phyloP scores from a whole-genome alignment of 1,140 invertebrate genomes.

The Mesaphorura yosii region DNA sequence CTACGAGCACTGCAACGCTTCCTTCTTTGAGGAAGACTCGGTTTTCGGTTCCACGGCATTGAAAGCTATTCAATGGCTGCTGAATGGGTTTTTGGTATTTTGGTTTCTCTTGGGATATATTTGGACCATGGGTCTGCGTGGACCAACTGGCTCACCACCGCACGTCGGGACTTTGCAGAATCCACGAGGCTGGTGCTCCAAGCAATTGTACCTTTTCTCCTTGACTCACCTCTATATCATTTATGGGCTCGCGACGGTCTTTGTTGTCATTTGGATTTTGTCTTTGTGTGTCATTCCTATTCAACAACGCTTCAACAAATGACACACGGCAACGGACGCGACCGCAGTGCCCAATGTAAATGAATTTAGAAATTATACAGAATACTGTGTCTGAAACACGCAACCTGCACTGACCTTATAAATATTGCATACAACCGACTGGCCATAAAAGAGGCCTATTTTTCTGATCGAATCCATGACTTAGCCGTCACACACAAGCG shows the following conservation, averaged over 20 bases:
- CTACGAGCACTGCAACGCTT: constrained; percentile 45
- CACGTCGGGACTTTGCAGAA: constrained; percentile 53
- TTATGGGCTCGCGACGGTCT: constrained; percentile 47
- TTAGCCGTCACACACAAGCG: no score
- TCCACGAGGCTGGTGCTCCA: constrained; percentile 61
- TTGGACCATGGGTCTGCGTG: constrained; percentile 48
- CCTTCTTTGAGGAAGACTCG: constrained; percentile 35
- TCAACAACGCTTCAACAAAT: constrained; percentile 9
- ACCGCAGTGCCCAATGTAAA: neutral
- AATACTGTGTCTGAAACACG: no score
- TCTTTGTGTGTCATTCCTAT: constrained; percentile 31
- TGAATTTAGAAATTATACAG: neutral
- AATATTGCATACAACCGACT: no score
- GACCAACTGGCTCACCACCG: constrained; percentile 57
- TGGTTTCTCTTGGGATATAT: constrained; percentile 69
- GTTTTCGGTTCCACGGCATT: constrained; percentile 34
- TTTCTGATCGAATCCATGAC: no score
- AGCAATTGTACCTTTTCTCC: constrained; percentile 62
- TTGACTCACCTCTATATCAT: constrained; percentile 57
- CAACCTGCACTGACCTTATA: no score
- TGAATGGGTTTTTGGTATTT: constrained; percentile 55
- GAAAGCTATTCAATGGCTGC: constrained; percentile 42
- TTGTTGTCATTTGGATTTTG: constrained; percentile 47
- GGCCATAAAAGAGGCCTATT: no score
- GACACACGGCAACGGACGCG: neutral